These are phyloP conservation scores for Sapayoa aenigma DNA, from an alignment of 2,113 vertebrate species.

Conservation along the genomic window DNA sequence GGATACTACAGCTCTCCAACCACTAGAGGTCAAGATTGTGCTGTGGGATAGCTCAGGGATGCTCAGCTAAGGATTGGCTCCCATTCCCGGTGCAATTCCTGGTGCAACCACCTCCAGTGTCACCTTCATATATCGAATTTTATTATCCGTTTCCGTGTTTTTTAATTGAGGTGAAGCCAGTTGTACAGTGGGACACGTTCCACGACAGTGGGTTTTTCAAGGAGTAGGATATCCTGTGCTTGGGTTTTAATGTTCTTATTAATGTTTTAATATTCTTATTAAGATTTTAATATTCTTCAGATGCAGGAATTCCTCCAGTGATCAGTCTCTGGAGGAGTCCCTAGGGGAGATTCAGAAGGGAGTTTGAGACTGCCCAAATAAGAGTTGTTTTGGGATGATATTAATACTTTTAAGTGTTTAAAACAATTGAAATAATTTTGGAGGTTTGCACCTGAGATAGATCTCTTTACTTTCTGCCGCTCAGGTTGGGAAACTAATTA, in stretches of 20 bases:
- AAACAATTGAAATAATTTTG: not conserved
- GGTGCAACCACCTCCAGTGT: accelerated
- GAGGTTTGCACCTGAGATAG: accelerated
- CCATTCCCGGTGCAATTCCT: not conserved
- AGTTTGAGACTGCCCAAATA: not conserved
- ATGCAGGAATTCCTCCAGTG: not conserved
- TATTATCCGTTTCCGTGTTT: accelerated
- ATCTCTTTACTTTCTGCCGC: not conserved
- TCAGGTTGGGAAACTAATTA: not conserved
- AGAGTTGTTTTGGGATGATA: not conserved
- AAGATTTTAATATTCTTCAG: not conserved
- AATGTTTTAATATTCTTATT: not conserved
- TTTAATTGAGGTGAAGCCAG: accelerated
- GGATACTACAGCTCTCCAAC: not conserved
- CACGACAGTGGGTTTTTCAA: not conserved
- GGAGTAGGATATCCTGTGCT: not conserved
- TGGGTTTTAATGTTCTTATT: not conserved
- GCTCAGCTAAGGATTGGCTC: not conserved
- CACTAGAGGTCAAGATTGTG: slow-evolving; percentile 77
- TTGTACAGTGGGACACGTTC: not conserved
- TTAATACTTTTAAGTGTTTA: not conserved
- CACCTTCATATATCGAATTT: accelerated
- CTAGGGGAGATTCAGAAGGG: not conserved
- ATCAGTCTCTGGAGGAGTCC: not conserved
- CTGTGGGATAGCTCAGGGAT: not conserved